Conservation (phyloP, 1,140 invertebrate species). For the Zophobas morio region DNA sequence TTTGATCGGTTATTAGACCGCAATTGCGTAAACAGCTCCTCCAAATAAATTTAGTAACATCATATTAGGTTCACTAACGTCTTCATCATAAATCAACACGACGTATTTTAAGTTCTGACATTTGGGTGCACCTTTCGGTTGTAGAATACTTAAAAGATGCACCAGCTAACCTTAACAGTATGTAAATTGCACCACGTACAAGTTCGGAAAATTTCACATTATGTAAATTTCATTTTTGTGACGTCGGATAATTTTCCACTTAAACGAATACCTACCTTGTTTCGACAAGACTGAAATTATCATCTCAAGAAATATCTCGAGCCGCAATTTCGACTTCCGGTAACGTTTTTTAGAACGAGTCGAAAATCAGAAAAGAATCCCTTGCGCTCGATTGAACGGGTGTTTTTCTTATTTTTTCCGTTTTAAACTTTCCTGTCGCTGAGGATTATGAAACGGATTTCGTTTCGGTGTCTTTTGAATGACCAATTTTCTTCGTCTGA, state of each 20-base stretch:
- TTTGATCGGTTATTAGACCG: no score
- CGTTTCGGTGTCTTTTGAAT: neutral
- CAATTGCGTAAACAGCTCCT: no score
- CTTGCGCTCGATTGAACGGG: neutral
- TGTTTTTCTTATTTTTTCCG: neutral
- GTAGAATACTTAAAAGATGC: no score
- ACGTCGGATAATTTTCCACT: neutral
- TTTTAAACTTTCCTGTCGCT: no score
- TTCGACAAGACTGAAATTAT: neutral
- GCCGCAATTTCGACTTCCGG: no score
- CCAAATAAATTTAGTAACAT: no score
- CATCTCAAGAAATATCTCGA: no score
- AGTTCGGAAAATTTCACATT: neutral
- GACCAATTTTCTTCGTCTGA: slow-evolving; percentile 2
- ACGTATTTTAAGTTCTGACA: neutral
- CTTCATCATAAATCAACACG: no score
- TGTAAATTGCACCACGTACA: neutral
- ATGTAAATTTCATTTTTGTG: neutral
- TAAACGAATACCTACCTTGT: neutral
- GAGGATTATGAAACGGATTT: neutral
- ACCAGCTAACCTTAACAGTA: neutral
- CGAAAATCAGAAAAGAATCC: no score
- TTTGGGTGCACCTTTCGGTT: no score
- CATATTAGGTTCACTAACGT: no score
- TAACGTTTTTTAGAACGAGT: no score